phyloP scores from a whole-genome alignment of 2,797 vertebrate genomes.

The Acropternis orthonyx region DNA sequence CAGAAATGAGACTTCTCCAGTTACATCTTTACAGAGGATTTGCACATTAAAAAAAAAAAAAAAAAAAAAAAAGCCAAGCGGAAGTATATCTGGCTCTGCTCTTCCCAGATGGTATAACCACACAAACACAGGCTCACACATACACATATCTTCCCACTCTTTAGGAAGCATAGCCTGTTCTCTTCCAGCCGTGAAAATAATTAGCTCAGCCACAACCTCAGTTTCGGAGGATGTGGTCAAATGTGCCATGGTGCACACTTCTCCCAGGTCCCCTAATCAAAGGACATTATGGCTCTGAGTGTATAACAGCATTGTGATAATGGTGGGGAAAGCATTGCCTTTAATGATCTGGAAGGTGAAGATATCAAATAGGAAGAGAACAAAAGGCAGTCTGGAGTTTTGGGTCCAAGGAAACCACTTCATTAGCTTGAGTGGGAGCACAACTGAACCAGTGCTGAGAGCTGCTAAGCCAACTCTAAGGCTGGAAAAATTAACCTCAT shows the following conservation, averaged over 20 bases:
- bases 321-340: background rate
- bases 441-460: background rate
- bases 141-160: constrained; percentile 24
- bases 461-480: background rate
- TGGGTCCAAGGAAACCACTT: background rate
- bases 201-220: constrained; percentile 28
- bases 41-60: background rate
- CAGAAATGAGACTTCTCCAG: background rate
- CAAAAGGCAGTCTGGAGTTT: background rate
- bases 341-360: background rate
- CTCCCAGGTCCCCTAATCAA: background rate
- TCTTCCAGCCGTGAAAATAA: constrained; percentile 52
- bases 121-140: constrained; percentile 33
- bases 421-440: background rate
- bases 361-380: background rate
- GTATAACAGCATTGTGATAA: background rate
- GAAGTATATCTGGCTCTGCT: constrained; percentile 16
- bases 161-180: constrained; percentile 32
- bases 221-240: constrained; percentile 53
- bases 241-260: background rate
- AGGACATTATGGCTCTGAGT: background rate
- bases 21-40: background rate
- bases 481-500: constrained; percentile 43
- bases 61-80: background rate
- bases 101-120: constrained; percentile 50